Conservation (phyloP, 2,113 vertebrate species). For the Lophius piscatorius region DNA sequence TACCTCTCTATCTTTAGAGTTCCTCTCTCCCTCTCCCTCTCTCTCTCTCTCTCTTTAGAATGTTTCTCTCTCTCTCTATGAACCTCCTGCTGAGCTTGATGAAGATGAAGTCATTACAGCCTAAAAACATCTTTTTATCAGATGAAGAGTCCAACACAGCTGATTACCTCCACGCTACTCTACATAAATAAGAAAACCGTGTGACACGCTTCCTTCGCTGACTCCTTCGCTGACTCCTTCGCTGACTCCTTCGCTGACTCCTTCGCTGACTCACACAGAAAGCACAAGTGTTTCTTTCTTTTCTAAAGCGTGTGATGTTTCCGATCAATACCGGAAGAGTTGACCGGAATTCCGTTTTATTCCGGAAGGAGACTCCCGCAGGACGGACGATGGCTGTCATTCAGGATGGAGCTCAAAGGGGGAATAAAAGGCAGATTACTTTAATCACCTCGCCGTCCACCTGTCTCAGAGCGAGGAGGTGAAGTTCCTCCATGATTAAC, state of each 20-base stretch:
- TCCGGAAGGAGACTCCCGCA: slow-evolving; percentile 36
- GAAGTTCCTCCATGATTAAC: too few relatives aligned
- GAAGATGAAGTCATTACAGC: slow-evolving; percentile 46
- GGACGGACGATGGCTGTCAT: slow-evolving; percentile 48
- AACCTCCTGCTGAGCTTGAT: slow-evolving; percentile 40
- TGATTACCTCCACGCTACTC: slow-evolving; percentile 13
- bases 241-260: too few relatives aligned
- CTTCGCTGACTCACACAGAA: too few relatives aligned
- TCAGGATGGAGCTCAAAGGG: slow-evolving; percentile 22
- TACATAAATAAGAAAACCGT: neutral
- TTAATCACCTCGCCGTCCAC: too few relatives aligned
- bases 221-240: too few relatives aligned
- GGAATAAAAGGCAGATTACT: slow-evolving; percentile 27
- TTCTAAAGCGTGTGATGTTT: neutral
- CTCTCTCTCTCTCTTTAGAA: too few relatives aligned
- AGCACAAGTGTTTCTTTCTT: too few relatives aligned
- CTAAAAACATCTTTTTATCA: slow-evolving; percentile 47
- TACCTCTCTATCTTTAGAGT: too few relatives aligned
- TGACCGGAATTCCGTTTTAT: slow-evolving; percentile 17
- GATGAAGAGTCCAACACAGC: slow-evolving; percentile 29
- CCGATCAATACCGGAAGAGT: slow-evolving; percentile 6
- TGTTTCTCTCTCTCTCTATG: too few relatives aligned
- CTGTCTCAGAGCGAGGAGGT: too few relatives aligned
- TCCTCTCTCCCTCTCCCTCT: too few relatives aligned
- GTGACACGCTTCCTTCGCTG: too few relatives aligned